These are phyloP conservation scores for Acrobasis repandana DNA, from an alignment of 2,888 invertebrate species.

Conservation along the genomic window DNA sequence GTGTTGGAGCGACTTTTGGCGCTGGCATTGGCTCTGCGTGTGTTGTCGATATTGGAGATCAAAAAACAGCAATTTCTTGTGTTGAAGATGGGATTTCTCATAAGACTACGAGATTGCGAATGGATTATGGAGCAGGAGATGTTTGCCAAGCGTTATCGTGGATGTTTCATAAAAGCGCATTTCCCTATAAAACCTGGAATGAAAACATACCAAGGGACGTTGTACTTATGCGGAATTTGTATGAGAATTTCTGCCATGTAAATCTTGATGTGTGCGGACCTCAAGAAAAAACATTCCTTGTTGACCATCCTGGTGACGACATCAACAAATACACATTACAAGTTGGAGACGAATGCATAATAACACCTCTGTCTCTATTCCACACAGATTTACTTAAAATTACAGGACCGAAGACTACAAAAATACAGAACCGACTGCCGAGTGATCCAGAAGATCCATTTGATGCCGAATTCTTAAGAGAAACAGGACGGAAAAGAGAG, in stretches of 20 bases:
- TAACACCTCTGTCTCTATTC: slow-evolving; percentile 94
- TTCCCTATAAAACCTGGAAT: slow-evolving; percentile 93
- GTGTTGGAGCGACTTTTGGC: slow-evolving; percentile 78
- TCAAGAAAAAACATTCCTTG: slow-evolving; percentile 90
- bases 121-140: slow-evolving; percentile 96
- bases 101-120: slow-evolving; percentile 90
- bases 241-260: slow-evolving; percentile 95
- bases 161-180: slow-evolving; percentile 94
- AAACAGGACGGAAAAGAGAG: slow-evolving; percentile 87
- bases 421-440: slow-evolving; percentile 87
- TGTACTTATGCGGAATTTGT: slow-evolving; percentile 90
- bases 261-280: slow-evolving; percentile 95
- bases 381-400: slow-evolving; percentile 94
- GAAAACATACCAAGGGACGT: slow-evolving; percentile 90
- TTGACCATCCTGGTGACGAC: slow-evolving; percentile 87
- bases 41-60: slow-evolving; percentile 97
- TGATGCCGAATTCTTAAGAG: slow-evolving; percentile 95
- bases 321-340: slow-evolving; percentile 88
- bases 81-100: slow-evolving; percentile 98
- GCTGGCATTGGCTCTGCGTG: slow-evolving; percentile 89
- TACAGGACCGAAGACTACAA: slow-evolving; percentile 89
- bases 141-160: slow-evolving; percentile 94
- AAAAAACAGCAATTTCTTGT: slow-evolving; percentile 97
- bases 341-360: slow-evolving; percentile 95
- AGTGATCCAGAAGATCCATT: slow-evolving; percentile 96